These are phyloP conservation scores for Brenthis daphne DNA, from an alignment of 2,888 invertebrate genomes.

Conservation along the genomic window DNA sequence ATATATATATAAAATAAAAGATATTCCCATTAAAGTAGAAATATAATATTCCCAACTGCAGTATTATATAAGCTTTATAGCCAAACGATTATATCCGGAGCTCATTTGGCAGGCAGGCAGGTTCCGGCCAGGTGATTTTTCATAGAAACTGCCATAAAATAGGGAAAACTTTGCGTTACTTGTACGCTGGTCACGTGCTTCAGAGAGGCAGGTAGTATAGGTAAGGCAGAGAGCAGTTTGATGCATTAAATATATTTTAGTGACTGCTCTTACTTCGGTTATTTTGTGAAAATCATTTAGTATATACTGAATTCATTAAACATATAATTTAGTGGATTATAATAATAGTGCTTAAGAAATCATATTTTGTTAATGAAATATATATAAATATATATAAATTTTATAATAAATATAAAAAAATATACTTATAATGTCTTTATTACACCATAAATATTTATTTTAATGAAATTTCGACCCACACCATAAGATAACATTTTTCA, in stretches of 20 bases:
- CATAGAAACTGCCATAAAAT: slow-evolving; percentile 66
- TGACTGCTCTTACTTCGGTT: slow-evolving; percentile 8
- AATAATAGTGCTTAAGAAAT: too few relatives aligned
- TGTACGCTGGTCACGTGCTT: slow-evolving; percentile 68
- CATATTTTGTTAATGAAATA: too few relatives aligned
- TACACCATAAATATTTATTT: too few relatives aligned
- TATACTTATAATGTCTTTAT: too few relatives aligned
- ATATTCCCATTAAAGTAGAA: background rate
- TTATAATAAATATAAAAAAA: too few relatives aligned
- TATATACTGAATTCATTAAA: too few relatives aligned
- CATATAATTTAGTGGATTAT: too few relatives aligned
- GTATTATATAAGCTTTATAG: slow-evolving; percentile 29
- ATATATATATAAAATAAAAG: too few relatives aligned
- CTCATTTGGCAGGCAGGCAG: slow-evolving; percentile 56
- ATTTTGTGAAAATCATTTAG: too few relatives aligned
- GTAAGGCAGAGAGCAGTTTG: slow-evolving; percentile 27
- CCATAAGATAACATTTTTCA: too few relatives aligned
- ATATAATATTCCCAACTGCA: slow-evolving; percentile 26
- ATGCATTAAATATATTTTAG: slow-evolving; percentile 35
- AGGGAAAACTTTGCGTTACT: slow-evolving; percentile 59
- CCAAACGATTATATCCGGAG: slow-evolving; percentile 43
- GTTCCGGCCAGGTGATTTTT: slow-evolving; percentile 70
- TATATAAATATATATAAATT: too few relatives aligned
- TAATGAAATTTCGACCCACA: too few relatives aligned
- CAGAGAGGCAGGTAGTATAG: slow-evolving; percentile 47